Percentiles rank a stretch among this genome's conserved stretches.
phyloP scores from a whole-genome alignment of 2,797 vertebrate species.

The Iguana delicatissima region DNA sequence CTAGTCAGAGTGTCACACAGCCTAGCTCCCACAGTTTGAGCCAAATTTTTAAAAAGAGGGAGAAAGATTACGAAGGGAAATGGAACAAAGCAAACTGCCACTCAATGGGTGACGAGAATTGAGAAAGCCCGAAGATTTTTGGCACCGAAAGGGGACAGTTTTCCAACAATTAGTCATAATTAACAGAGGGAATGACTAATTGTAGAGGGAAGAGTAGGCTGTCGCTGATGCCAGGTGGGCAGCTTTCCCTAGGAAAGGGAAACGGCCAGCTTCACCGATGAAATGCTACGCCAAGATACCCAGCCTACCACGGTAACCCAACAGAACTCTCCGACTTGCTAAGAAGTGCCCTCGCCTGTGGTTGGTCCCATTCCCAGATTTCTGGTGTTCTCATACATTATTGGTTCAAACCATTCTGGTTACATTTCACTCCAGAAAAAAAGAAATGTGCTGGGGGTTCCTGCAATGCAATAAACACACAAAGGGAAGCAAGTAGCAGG shows the following conservation, averaged over 20 bases:
- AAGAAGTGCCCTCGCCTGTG: background rate
- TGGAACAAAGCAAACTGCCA: background rate
- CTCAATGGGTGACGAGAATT: constrained; percentile 29
- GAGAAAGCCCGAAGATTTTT: constrained; percentile 50
- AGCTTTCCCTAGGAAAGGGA: background rate
- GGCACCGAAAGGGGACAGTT: constrained; percentile 18
- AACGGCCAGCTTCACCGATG: background rate
- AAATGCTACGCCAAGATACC: background rate
- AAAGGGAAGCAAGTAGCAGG: background rate
- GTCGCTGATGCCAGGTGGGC: constrained; percentile 23
- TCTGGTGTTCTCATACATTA: constrained; percentile 12
- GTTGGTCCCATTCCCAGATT: background rate
- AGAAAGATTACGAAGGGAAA: background rate
- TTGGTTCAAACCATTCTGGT: constrained; percentile 18
- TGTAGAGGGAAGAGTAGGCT: accelerated
- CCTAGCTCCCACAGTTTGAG: too few species aligned
- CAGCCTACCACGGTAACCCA: constrained; percentile 28
- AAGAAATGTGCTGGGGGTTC: background rate
- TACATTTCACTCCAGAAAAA: background rate
- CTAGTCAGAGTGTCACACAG: too few species aligned
- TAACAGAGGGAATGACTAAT: constrained; percentile 51
- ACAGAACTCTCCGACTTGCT: background rate
- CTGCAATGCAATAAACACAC: background rate
- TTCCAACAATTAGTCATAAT: constrained; percentile 26
- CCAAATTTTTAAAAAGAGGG: background rate